Percentiles rank a stretch among this genome's conserved stretches.
Conservation (phyloP, 2,113 vertebrate genomes). For the Catharus bicknelli region DNA sequence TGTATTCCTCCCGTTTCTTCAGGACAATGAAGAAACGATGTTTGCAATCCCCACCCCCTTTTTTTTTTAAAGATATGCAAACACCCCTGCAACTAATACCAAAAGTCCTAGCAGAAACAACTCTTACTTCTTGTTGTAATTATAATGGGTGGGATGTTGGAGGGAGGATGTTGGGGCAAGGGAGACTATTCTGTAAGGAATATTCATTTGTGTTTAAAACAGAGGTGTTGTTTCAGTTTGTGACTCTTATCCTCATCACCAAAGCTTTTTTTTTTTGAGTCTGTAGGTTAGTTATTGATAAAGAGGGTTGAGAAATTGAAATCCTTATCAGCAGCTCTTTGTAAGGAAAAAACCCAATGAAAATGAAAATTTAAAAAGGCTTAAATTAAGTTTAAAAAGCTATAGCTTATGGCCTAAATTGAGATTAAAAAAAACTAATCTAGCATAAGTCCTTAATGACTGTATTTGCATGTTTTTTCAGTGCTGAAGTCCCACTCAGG, state of each 20-base stretch:
- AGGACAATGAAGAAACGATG: neutral
- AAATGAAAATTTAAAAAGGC: slow-evolving; percentile 7
- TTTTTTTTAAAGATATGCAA: neutral
- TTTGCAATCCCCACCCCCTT: neutral
- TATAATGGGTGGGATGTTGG: neutral
- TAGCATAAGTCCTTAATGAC: neutral
- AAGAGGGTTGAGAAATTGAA: neutral
- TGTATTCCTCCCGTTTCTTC: slow-evolving; percentile 43
- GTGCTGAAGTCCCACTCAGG: slow-evolving; percentile 43
- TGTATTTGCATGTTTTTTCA: slow-evolving; percentile 61
- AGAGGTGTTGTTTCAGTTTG: slow-evolving; percentile 45
- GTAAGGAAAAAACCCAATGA: neutral
- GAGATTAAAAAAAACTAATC: neutral
- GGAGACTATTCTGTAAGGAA: neutral
- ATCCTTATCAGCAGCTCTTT: neutral
- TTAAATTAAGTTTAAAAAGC: slow-evolving; percentile 6
- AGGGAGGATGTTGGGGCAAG: neutral
- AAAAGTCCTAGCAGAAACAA: slow-evolving; percentile 44
- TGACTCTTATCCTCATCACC: slow-evolving; percentile 31
- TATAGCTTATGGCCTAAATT: neutral
- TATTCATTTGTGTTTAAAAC: neutral
- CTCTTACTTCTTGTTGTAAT: neutral
- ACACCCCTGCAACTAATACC: slow-evolving; percentile 40
- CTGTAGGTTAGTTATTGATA: neutral
- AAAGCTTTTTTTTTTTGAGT: neutral